phyloP scores from a whole-genome alignment of 92 coral and sea anemone genomes.

The Heliopora coerulea region DNA sequence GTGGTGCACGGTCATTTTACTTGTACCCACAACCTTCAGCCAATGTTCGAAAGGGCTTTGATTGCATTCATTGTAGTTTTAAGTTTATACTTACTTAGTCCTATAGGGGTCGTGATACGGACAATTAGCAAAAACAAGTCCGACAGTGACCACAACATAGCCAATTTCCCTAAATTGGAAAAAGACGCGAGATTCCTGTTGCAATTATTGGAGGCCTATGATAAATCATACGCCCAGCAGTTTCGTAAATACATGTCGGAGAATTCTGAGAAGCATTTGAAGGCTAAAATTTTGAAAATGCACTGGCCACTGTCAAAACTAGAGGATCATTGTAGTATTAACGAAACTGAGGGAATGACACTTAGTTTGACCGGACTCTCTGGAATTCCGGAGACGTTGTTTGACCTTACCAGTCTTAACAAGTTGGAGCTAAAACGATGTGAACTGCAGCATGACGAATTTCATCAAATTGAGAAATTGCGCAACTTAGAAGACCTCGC shows the following conservation, averaged over 20 bases:
- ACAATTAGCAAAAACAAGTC: background rate
- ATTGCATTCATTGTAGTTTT: background rate
- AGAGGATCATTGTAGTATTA: background rate
- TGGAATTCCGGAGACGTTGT: conserved; percentile 58
- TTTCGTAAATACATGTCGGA: conserved; percentile 50
- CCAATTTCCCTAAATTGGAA: conserved; percentile 30
- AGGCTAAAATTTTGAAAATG: conserved; percentile 28
- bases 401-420: conserved; percentile 37
- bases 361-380: conserved; percentile 32
- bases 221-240: conserved; percentile 39
- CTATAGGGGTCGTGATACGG: background rate
- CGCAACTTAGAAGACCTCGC: background rate
- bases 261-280: conserved; percentile 44
- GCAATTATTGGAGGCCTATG: conserved; percentile 45
- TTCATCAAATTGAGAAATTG: background rate
- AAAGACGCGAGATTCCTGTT: conserved; percentile 41
- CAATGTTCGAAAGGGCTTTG: background rate
- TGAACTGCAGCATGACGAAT: background rate
- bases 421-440: conserved; percentile 25
- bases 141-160: background rate
- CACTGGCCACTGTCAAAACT: conserved; percentile 61
- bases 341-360: conserved; percentile 39
- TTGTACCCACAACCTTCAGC: background rate
- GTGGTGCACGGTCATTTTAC: background rate
- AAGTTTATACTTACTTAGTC: background rate